Base-by-base conservation (phyloP, 2,797 vertebrate genomes). In the Microctenopoma steveboyesi region DNA sequence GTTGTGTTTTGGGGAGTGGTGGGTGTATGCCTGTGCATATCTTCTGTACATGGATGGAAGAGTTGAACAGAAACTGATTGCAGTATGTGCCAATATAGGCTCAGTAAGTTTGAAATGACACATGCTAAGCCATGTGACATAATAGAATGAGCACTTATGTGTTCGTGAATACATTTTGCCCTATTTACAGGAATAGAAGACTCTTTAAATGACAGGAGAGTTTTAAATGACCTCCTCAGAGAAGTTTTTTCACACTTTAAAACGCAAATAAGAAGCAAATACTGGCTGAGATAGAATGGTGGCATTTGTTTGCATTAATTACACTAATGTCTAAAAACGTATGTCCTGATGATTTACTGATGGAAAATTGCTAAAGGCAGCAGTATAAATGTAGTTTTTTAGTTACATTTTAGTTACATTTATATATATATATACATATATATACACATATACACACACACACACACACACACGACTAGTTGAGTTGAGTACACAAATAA, bases 291-390 rank as follows among this genome's bases (percentile, higher is more conserved):
- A 56, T 76, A 49, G 76, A 74, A 78, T 74, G 16, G 45, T 72
- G 49, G 74, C 56, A 54, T 85, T 86, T 82, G 58, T 79, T 81
- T 86, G 52, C 52, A 76, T 75, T 65, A 74, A 75, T 79, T 68
- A 57, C 27, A 40, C 48, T 18, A 13, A 72, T 68, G 53, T 69
- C 47, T 60, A 33, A 53, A 64, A 74, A 71, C 83, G 3, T 64
- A 75, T 55, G 25, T 53, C 53, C 43, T 8, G 35, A 15, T 50
- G 43, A 57, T 56, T 63, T 11, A 22, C 49, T 69, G 54, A 66
- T 62, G 58, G 47, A 25, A 78, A 72, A 40, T 52, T 57, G 39
- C 56, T 33, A 39, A 70, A 73, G 27, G 64, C 43, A 22, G 55
- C 33, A 40, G 5, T 66, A 72, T 81, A 0, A 49, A 73, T 67